Evolutionary conservation across 2,888 invertebrate genomes (phyloP), one percentile per base, ranked within the genome.

Genomic region (Sphaerophoria taeniata): DNA sequence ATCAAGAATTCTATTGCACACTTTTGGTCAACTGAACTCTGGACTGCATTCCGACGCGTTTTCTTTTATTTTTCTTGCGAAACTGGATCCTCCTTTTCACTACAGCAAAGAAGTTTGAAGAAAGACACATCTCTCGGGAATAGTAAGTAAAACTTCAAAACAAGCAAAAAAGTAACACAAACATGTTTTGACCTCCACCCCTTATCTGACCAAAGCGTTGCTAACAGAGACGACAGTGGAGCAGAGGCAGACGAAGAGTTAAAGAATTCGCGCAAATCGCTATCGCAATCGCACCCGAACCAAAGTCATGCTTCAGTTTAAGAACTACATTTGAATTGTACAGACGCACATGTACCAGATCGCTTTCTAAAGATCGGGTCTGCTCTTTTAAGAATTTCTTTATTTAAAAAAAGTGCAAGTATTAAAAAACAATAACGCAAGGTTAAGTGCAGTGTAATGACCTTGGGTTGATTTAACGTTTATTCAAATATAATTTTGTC

Each of bases 291-390:
- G 24, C 53, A 31, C 9, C 43, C 9, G 9, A 43, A 63, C 45
- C 45, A 45, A 63, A 14, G 33, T 47, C 33, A n/a, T 49, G 39
- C 43, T 24, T 85, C 70, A 85, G 85, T 85, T 85, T 45, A 67
- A 85, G 72, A 85, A 73, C 53, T 73, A 81, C 81, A 85, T 76
- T 81, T 85, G 85, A 81, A 85, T 73, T 63, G 85, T 58, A 12
- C 58, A 60, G 81, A 77, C 85, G 65, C 34, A 24, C 65, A n/a
- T 9, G 7, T 3, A 5, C 6, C 36, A 34, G 34, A 51, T 34
- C 6, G 9, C 36, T 16, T 7, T 9, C 6, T 7, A 34, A 12
- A 56, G 3, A 31, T 5, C 24, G 24, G n/a, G n/a, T 53, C 7
- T 1, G 24, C 12, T 14, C 12, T 33, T 49, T 24, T 7, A 4